A percentile compares a stretch with the other conserved stretches of the same genome.
Evolutionary conservation across 2,888 invertebrate genomes (phyloP).

Genomic region (Leucophora obtusa): DNA sequence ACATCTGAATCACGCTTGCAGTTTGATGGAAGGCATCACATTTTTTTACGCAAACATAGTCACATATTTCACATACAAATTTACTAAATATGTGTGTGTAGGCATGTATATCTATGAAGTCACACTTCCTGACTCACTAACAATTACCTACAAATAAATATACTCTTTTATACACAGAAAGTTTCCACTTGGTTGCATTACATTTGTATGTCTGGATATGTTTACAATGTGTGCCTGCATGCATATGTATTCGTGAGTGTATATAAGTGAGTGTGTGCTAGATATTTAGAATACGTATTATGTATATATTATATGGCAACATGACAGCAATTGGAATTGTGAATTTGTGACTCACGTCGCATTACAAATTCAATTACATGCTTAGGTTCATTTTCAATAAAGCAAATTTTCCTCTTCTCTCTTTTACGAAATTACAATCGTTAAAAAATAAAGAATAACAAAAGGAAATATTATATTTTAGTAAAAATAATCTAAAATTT

Average conservation of each 20-base stretch:
- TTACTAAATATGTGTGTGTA: background rate
- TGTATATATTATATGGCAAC: background rate
- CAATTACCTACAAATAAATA: slow-evolving; percentile 36
- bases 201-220: background rate
- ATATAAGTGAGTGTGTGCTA: background rate
- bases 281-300: background rate
- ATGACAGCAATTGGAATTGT: slow-evolving; percentile 56
- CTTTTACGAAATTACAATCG: slow-evolving; percentile 70
- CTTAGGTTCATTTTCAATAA: slow-evolving; percentile 74
- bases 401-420: slow-evolving; percentile 49
- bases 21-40: background rate
- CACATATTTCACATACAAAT: background rate
- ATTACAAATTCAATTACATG: slow-evolving; percentile 77
- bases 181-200: slow-evolving; percentile 44
- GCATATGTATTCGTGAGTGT: too few relatives aligned
- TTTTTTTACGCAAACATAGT: background rate
- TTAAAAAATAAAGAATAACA: slow-evolving; percentile 63
- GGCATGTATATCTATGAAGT: background rate
- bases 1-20: background rate
- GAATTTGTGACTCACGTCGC: slow-evolving; percentile 73
- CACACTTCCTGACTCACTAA: slow-evolving; percentile 26
- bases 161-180: slow-evolving; percentile 39
- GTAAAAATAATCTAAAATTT: slow-evolving; percentile 43
- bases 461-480: slow-evolving; percentile 33
- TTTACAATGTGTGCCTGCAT: background rate